Percentiles rank a stretch among this genome's conserved stretches.
These are phyloP conservation scores for Stenolophus ochropezus DNA, from an alignment of 2,888 invertebrate genomes.

Conservation along the genomic window DNA sequence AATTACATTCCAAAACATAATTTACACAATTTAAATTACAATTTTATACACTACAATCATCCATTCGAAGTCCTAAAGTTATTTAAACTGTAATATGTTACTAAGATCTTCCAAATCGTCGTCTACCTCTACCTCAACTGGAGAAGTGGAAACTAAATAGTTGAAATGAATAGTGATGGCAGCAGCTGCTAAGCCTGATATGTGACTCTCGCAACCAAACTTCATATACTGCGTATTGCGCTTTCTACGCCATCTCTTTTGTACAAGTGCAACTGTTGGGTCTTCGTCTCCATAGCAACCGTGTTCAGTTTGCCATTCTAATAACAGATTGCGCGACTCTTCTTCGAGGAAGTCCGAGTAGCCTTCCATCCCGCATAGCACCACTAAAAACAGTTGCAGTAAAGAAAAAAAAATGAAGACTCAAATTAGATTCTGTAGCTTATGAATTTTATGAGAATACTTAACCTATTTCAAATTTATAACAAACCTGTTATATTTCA, in stretches of 20 bases:
- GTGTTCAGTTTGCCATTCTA: conserved; percentile 70
- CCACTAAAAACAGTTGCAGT: conserved; percentile 69
- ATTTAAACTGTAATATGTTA: not conserved
- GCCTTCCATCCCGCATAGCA: conserved; percentile 74
- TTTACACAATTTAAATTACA: not conserved
- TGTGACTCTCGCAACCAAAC: conserved; percentile 72
- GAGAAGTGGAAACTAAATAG: conserved; percentile 56
- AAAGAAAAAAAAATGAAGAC: too few species aligned
- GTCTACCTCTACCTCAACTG: not conserved
- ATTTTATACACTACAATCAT: too few species aligned
- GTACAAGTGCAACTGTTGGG: not conserved
- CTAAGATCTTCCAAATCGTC: not conserved
- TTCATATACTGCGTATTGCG: not conserved
- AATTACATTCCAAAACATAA: not conserved
- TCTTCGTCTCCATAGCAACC: conserved; percentile 69
- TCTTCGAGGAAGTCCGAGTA: conserved; percentile 71
- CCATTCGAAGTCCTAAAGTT: too few species aligned
- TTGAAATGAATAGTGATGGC: conserved; percentile 68
- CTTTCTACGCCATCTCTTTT: conserved; percentile 20
- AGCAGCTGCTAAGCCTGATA: conserved; percentile 72
- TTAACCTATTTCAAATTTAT: too few species aligned
- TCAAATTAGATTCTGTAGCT: too few species aligned
- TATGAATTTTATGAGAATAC: too few species aligned
- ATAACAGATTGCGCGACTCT: conserved; percentile 69
- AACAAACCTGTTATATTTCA: too few species aligned